Percentiles rank a stretch among this genome's conserved stretches.
Conservation (phyloP, 2,113 vertebrate genomes). For the Peromyscus leucopus region DNA sequence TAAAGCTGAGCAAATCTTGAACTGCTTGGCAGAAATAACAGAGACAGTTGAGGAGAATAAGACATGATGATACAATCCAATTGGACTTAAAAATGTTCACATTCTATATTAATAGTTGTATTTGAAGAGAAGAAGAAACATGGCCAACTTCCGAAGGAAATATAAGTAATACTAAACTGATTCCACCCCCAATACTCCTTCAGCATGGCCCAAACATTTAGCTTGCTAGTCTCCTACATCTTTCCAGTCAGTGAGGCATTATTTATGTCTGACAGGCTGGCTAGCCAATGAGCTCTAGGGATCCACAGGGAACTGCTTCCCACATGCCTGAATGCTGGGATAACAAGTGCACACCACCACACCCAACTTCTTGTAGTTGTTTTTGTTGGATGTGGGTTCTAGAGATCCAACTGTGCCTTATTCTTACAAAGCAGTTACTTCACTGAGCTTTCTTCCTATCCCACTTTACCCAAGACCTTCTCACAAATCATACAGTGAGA, state of each 20-base stretch:
- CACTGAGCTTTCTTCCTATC: not conserved
- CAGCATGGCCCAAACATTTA: not conserved
- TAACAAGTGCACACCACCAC: no score
- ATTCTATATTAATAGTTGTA: not conserved
- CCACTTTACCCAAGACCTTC: not conserved
- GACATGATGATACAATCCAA: not conserved
- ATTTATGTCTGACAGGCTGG: no score
- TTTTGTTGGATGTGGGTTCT: not conserved
- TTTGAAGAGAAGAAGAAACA: not conserved
- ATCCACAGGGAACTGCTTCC: not conserved
- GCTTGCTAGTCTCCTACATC: not conserved
- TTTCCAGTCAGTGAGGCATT: not conserved
- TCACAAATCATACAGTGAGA: not conserved
- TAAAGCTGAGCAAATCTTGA: conserved; percentile 31
- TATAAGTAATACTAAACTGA: conserved; percentile 6
- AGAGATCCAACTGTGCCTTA: not conserved
- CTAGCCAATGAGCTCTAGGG: no score
- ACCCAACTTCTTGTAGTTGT: not conserved
- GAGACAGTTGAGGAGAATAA: not conserved
- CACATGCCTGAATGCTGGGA: not conserved
- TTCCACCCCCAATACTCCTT: not conserved
- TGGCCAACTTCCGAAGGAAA: not conserved
- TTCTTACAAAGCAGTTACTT: not conserved
- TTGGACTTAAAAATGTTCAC: not conserved
- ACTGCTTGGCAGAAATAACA: conserved; percentile 32